These are phyloP conservation scores for Trissolcus japonicus DNA, from an alignment of 2,888 invertebrate species.

Conservation along the genomic window DNA sequence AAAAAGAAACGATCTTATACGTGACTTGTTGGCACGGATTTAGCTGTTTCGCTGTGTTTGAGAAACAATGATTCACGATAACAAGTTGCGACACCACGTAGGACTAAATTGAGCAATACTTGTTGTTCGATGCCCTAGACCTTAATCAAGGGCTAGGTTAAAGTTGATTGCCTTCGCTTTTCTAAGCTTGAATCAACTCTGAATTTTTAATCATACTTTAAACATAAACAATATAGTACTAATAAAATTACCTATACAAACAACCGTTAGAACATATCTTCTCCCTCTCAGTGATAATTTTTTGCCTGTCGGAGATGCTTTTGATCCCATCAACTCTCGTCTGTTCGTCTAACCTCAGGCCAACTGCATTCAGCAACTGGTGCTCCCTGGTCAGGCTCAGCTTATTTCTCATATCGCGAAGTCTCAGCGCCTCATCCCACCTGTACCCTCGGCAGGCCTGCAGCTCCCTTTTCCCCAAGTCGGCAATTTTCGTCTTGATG, in stretches of 20 bases:
- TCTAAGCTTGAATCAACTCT: neutral
- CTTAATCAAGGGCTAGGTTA: slow-evolving; percentile 64
- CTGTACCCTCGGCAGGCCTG: slow-evolving; percentile 66
- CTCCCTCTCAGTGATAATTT: slow-evolving; percentile 62
- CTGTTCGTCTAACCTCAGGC: slow-evolving; percentile 64
- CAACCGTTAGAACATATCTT: slow-evolving; percentile 60
- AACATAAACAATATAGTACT: neutral
- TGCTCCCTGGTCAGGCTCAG: slow-evolving; percentile 67
- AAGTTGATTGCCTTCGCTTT: slow-evolving; percentile 46
- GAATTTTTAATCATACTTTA: neutral
- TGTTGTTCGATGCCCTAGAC: slow-evolving; percentile 61
- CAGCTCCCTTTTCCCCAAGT: slow-evolving; percentile 65
- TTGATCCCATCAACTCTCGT: slow-evolving; percentile 61
- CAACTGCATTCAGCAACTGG: slow-evolving; percentile 64
- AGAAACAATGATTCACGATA: slow-evolving; percentile 57
- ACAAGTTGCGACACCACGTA: slow-evolving; percentile 60
- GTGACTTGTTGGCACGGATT: slow-evolving; percentile 52
- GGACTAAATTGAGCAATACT: slow-evolving; percentile 61
- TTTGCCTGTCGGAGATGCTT: slow-evolving; percentile 63
- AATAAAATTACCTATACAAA: slow-evolving; percentile 66
- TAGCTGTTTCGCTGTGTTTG: slow-evolving; percentile 30
- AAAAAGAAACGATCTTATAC: slow-evolving; percentile 53
- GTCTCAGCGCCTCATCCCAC: slow-evolving; percentile 71
- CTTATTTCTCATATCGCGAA: slow-evolving; percentile 71
- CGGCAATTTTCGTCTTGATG: slow-evolving; percentile 65